These are phyloP conservation scores for Capreolus pygargus DNA, from an alignment of 2,113 vertebrate genomes.

Conservation along the genomic window DNA sequence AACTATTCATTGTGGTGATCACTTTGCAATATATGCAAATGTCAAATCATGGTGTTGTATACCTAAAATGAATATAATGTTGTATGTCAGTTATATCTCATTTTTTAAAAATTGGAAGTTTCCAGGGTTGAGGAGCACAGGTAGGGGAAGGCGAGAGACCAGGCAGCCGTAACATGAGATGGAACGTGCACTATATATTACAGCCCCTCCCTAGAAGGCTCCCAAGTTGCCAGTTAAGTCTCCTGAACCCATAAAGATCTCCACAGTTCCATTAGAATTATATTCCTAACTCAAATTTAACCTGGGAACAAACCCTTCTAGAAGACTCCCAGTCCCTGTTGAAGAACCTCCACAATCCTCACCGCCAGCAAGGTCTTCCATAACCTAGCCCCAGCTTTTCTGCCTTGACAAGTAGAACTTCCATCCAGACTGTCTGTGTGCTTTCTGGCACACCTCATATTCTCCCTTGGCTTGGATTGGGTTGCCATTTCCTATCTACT, in stretches of 20 bases:
- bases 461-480: background rate
- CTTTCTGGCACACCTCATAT: background rate
- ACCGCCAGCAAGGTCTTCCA: background rate
- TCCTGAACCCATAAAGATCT: background rate
- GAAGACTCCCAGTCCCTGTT: background rate
- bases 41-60: background rate
- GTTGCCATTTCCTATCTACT: background rate
- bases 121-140: background rate
- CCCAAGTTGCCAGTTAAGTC: background rate
- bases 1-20: background rate
- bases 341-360: background rate
- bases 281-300: background rate
- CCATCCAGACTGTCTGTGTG: background rate
- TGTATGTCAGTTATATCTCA: background rate
- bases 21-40: background rate
- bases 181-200: accelerated
- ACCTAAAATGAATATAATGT: background rate
- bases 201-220: background rate
- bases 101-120: background rate
- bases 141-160: background rate
- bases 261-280: background rate
- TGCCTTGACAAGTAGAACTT: background rate
- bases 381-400: background rate
- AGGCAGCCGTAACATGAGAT: background rate
- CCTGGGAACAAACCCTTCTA: background rate